A percentile compares a stretch with the other conserved stretches of the same genome.
Evolutionary conservation across 1,140 invertebrate species (phyloP).

Genomic region (Cyclargus thomasi): DNA sequence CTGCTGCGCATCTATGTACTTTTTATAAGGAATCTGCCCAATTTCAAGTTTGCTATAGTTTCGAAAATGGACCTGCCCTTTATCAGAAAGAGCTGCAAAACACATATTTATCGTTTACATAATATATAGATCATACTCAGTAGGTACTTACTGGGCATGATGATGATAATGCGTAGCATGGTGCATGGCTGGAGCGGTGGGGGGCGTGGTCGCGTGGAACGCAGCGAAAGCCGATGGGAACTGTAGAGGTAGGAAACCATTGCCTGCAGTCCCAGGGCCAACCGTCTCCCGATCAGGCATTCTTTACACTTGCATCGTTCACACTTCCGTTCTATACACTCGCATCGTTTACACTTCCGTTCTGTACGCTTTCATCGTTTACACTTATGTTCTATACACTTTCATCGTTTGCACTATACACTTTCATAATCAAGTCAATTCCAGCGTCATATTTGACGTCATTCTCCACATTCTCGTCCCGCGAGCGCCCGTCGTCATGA

Average conservation of each 20-base stretch:
- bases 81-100: no score
- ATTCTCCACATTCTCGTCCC: constrained; percentile 26
- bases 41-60: no score
- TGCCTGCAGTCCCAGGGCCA: constrained; percentile 62
- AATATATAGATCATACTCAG: neutral
- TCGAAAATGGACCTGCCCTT: no score
- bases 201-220: constrained; percentile 73
- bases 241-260: constrained; percentile 75
- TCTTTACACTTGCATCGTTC: constrained; percentile 52
- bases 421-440: constrained; percentile 55
- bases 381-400: constrained; percentile 32
- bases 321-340: constrained; percentile 32
- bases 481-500: constrained; percentile 30
- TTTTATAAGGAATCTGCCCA: no score
- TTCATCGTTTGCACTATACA: constrained; percentile 31
- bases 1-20: no score
- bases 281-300: constrained; percentile 74
- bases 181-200: constrained; percentile 62
- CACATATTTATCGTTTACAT: no score
- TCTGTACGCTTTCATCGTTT: constrained; percentile 30
- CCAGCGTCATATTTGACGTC: constrained; percentile 44
- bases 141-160: constrained; percentile 63
- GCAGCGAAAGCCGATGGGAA: constrained; percentile 80
- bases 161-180: constrained; percentile 67
- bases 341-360: constrained; percentile 29